These are phyloP conservation scores for Anastrepha ludens DNA, from an alignment of 1,140 invertebrate genomes.

Conservation along the genomic window DNA sequence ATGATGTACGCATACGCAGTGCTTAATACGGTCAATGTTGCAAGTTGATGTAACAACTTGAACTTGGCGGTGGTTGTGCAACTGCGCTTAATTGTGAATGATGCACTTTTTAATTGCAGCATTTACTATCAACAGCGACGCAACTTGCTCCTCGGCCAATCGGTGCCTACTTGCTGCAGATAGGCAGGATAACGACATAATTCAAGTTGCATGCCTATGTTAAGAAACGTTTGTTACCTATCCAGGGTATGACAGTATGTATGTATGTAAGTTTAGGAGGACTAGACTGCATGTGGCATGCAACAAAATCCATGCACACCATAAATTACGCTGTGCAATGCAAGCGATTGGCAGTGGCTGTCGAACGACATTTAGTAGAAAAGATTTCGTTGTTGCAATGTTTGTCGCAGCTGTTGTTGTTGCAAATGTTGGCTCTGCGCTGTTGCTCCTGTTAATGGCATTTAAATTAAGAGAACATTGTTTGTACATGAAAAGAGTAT, in stretches of 20 bases:
- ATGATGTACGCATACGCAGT: constrained; percentile 38
- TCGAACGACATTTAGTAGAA: constrained; percentile 13
- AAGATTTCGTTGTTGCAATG: not conserved
- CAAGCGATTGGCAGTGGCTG: not conserved
- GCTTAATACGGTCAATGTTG: constrained; percentile 15
- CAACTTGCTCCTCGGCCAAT: not conserved
- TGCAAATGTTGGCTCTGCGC: not conserved
- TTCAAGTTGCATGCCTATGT: constrained; percentile 14
- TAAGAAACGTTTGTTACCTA: not conserved
- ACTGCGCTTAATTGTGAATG: constrained; percentile 49
- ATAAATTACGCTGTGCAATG: constrained; percentile 10
- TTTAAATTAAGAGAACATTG: constrained; percentile 53
- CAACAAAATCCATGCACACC: not conserved
- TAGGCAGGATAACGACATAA: constrained; percentile 46
- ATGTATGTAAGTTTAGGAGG: not conserved
- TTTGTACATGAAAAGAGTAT: not conserved
- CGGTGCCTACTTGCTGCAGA: not conserved
- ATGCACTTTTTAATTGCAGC: constrained; percentile 53
- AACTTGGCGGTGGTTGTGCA: constrained; percentile 11
- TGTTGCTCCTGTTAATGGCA: constrained; percentile 29
- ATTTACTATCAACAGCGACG: constrained; percentile 37
- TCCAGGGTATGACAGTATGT: not conserved
- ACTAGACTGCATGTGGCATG: constrained; percentile 34
- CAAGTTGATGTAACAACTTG: not conserved
- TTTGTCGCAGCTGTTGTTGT: not conserved